Conservation (phyloP, 2,888 invertebrate genomes). For the Meiosimyza platycephala region DNA sequence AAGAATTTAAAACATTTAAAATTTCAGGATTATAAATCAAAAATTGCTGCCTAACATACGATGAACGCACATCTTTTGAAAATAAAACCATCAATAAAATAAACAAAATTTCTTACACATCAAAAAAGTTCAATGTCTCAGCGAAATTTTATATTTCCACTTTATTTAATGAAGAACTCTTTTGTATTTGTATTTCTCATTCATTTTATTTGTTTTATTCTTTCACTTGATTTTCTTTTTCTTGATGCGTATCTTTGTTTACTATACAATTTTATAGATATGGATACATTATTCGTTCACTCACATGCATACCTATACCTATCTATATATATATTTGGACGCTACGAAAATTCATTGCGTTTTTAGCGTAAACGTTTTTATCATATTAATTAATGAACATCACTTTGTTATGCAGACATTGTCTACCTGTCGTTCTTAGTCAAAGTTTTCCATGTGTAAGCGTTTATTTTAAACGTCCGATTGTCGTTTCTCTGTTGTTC, state of each 20-base stretch:
- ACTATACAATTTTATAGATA: slow-evolving; percentile 21
- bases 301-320: background rate
- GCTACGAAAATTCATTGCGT: background rate
- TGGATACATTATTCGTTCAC: background rate
- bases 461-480: background rate
- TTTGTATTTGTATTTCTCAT: background rate
- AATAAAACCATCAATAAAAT: background rate
- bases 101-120: background rate
- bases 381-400: slow-evolving; percentile 30
- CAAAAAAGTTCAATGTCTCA: background rate
- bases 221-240: background rate
- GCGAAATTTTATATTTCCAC: background rate
- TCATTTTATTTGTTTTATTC: slow-evolving; percentile 2
- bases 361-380: slow-evolving; percentile 26
- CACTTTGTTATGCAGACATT: slow-evolving; percentile 4
- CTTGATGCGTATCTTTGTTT: slow-evolving; percentile 25
- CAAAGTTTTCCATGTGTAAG: background rate
- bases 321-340: background rate
- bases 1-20: too few relatives aligned
- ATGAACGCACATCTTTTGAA: background rate
- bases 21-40: too few relatives aligned
- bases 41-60: too few relatives aligned
- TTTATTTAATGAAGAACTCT: background rate
- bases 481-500: slow-evolving; percentile 2
- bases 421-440: background rate